phyloP scores from a whole-genome alignment of 2,888 invertebrate genomes.

The Steinernema scapterisci region DNA sequence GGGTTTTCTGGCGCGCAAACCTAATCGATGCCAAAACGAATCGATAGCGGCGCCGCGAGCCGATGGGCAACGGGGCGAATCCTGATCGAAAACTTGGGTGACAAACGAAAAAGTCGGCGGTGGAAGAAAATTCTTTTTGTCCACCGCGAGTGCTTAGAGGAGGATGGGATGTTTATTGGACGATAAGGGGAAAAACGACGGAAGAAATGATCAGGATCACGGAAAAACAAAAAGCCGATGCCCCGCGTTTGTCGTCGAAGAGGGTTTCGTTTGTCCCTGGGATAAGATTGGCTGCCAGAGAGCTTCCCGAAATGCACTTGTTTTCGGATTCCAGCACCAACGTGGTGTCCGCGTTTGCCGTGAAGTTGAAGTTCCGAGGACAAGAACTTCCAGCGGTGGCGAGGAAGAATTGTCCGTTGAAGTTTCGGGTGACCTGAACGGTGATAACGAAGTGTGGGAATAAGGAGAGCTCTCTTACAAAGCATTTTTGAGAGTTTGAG shows the following conservation, averaged over 20 bases:
- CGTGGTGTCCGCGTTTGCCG: constrained; percentile 44
- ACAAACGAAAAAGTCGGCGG: too few species aligned
- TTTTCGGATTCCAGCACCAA: not conserved
- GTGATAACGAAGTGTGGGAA: not conserved
- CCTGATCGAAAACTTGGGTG: not conserved
- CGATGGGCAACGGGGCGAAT: not conserved
- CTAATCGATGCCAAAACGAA: not conserved
- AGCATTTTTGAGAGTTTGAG: constrained; percentile 45
- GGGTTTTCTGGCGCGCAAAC: not conserved
- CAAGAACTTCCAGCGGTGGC: constrained; percentile 53
- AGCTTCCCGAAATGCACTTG: not conserved
- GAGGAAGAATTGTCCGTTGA: constrained; percentile 45
- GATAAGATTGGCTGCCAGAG: not conserved
- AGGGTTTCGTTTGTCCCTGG: constrained; percentile 6
- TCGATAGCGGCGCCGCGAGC: not conserved
- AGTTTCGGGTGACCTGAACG: constrained; percentile 38
- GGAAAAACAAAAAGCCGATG: not conserved
- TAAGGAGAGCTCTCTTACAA: constrained; percentile 40
- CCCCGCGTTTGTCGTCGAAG: constrained; percentile 8
- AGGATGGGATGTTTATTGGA: constrained; percentile 7
- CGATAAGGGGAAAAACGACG: not conserved
- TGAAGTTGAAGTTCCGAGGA: constrained; percentile 52
- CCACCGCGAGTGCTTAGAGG: not conserved
- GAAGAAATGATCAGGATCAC: not conserved
- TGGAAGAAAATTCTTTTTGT: too few species aligned